Evolutionary conservation across 2,113 vertebrate genomes (phyloP), one percentile per base, ranked within the genome.

Genomic region (Sceloporus undulatus): DNA sequence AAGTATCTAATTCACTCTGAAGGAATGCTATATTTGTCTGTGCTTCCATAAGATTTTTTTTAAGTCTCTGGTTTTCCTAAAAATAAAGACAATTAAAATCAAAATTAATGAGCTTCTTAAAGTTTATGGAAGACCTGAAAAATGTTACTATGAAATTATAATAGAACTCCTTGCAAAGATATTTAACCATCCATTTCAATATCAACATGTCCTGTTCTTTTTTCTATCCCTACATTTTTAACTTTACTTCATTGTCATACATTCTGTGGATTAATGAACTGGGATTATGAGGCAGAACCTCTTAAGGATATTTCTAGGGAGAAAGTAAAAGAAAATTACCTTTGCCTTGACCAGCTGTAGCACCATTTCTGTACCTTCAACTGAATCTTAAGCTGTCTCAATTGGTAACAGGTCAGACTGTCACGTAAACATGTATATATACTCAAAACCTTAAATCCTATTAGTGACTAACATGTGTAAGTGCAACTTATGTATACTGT

Each of bases 1-100:
- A 95, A 29, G 97, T 94, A 95, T 99, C 98, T 93, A 99, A 96
- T 90, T 99, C 98, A 91, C 98, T 99, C 92, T 98, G 98, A 71
- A 99, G 95, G 92, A 98, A 98, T 40, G 98, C 98, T 70, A 99
- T 97, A 92, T 96, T 98, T 88, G 98, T 99, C 89, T 99, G 98
- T 23, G 98, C 98, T 95, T 97, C 98, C 95, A 99, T 87, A 91
- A 99, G 97, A 48, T 99, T 98, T 96, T 98, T 98, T 92, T 98
- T 99, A 86, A 99, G 95, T 95, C 96, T 97, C 95, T 99, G 98
- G 94, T 98, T 99, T 93, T 99, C 98, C 99, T 99, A 91, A 59
- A 94, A 62, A 86, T 11, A 9, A 70, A 34, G 14, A 62, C 4
- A 62, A 18, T 4, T 18, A 62, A 62, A 62, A 16, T 62, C 59